Percentiles rank a stretch among this genome's conserved stretches.
Conservation (phyloP, 2,113 vertebrate species). For the Parus major region DNA sequence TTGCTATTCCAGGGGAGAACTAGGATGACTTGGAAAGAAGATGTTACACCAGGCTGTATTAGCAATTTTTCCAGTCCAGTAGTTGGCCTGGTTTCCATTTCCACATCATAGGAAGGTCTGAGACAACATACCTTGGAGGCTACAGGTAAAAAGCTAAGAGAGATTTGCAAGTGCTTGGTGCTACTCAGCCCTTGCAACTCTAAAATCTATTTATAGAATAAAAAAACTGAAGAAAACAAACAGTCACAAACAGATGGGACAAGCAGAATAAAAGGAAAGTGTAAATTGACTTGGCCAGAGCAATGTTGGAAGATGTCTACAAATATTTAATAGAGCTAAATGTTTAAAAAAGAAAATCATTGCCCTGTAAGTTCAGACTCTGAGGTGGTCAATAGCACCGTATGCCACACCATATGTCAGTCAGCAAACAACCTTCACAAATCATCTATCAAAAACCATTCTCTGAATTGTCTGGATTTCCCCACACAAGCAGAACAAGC, state of each 20-base stretch:
- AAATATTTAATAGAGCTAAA: conserved; percentile 41
- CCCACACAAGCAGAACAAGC: neutral
- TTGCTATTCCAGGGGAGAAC: neutral
- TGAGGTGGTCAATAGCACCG: conserved; percentile 56
- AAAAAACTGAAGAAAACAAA: neutral
- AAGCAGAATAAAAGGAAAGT: neutral
- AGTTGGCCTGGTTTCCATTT: neutral
- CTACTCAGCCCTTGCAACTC: neutral
- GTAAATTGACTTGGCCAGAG: conserved; percentile 22
- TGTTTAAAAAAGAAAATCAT: neutral
- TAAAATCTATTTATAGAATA: neutral
- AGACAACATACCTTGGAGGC: neutral
- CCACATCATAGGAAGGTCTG: neutral
- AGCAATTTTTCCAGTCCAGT: neutral
- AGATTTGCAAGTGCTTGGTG: neutral
- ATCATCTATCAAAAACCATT: neutral
- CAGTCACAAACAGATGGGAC: conserved; percentile 3
- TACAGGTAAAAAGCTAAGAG: neutral
- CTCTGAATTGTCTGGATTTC: neutral
- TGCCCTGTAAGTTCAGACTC: conserved; percentile 16
- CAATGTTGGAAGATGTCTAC: neutral
- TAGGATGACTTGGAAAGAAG: neutral
- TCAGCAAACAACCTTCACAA: conserved; percentile 40
- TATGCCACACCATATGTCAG: conserved; percentile 54
- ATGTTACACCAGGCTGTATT: neutral